Conservation (phyloP, 2,888 invertebrate genomes). For the Balanococcus diminutus region DNA sequence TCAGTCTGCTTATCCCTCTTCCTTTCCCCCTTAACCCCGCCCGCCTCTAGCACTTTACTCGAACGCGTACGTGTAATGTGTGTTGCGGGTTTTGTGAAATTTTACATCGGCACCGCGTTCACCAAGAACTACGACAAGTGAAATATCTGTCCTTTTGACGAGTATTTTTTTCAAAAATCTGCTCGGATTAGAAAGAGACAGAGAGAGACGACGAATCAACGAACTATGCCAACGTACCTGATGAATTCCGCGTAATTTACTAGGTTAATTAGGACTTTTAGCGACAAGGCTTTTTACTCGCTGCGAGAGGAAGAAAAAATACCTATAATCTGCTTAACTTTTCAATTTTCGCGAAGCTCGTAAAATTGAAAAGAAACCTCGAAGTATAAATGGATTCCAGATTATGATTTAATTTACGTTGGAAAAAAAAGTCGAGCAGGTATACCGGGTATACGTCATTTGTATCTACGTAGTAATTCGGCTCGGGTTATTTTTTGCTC, state of each 20-base stretch:
- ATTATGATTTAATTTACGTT: not conserved
- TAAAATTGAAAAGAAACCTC: conserved; percentile 19
- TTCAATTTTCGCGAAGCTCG: not conserved
- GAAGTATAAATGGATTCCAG: not conserved
- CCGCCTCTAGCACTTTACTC: not conserved
- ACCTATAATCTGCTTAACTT: not conserved
- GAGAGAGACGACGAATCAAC: not conserved
- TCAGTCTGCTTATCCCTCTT: not conserved
- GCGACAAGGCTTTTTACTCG: not conserved
- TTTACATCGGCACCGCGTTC: not conserved
- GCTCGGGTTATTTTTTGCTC: not conserved
- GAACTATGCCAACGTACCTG: too few species aligned
- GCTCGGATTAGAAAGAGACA: not conserved
- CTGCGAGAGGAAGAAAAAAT: not conserved
- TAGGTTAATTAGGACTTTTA: not conserved
- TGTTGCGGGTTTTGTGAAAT: not conserved
- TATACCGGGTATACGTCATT: too few species aligned
- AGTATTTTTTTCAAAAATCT: not conserved
- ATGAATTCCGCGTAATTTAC: not conserved
- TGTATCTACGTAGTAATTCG: not conserved
- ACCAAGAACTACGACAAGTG: not conserved
- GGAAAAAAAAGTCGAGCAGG: not conserved
- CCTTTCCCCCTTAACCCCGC: not conserved
- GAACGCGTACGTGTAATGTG: not conserved
- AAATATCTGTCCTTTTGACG: not conserved